A percentile compares a stretch with the other conserved stretches of the same genome.
Evolutionary conservation across 2,797 vertebrate genomes (phyloP).

Genomic region (Heliangelus exortis): DNA sequence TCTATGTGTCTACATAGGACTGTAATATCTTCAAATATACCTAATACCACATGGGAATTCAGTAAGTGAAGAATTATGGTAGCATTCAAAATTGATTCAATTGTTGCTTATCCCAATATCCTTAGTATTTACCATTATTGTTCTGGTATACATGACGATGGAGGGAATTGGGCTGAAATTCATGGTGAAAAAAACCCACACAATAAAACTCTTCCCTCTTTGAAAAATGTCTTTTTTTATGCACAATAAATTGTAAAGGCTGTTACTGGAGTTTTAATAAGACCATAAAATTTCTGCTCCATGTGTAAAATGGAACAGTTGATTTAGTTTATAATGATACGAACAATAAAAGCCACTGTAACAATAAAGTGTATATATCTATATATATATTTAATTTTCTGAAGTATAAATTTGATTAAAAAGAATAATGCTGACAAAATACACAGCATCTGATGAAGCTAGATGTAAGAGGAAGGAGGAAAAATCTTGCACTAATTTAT

Average conservation of each 20-base stretch:
- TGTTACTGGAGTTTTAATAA: constrained; percentile 9
- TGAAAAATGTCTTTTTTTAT: background rate
- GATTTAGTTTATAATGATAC: constrained; percentile 14
- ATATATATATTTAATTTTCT: background rate
- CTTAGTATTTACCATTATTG: background rate
- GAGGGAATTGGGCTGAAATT: background rate
- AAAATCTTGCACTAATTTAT: background rate
- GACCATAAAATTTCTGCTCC: constrained; percentile 1
- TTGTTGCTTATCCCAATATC: background rate
- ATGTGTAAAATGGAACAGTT: background rate
- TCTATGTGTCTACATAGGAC: background rate
- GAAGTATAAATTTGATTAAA: constrained; percentile 14
- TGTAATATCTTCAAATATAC: background rate
- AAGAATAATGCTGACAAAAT: background rate
- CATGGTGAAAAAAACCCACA: accelerated
- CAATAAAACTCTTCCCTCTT: background rate
- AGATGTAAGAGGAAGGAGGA: background rate
- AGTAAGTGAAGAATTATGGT: background rate
- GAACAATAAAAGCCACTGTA: constrained; percentile 12
- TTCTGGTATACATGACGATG: background rate
- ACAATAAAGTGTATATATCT: background rate
- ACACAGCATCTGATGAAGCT: background rate
- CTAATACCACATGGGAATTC: background rate
- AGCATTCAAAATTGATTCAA: background rate
- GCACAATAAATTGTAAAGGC: background rate